Evolutionary conservation across 2,888 invertebrate genomes (phyloP), one percentile per base, ranked within the genome.

Genomic region (Panopea generosa): DNA sequence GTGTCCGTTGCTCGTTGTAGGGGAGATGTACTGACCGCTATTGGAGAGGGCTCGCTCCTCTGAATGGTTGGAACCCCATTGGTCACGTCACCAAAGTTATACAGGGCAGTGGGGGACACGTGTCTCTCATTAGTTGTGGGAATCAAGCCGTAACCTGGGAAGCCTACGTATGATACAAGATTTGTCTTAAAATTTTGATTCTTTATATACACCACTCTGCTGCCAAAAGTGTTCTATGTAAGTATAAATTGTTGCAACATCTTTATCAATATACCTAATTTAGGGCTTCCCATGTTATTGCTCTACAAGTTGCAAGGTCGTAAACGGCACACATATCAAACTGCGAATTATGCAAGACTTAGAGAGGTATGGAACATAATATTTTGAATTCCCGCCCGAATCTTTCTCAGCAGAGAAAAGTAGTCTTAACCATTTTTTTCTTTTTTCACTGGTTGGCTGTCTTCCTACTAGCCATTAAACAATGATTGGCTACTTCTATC

Each of bases 71-170:
- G 80, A 68, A 87, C 78, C 67, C 85, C 81, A n/a, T 80, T 78
- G 26, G 84, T 87, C 77, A 86, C 82, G 73, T 85, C 84, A 70
- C 83, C 82, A 74, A 85, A 83, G 77, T 91, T 89, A 66, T 90
- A 90, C 68, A 92, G 90, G 65, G 92, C 90, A 56, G 82, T 76
- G 47, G 91, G 90, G 65, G 94, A 93, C 84, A 93, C 91, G 77
- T 87, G 89, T 83, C 92, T 81, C 84, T 91, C 90, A 26, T 43
- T 45, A 90, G 95, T 93, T 94, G 95, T 94, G 72, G 85, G 78
- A 86, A 93, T 91, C 90, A 93, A 93, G 89, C 93, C 92, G 87
- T 92, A 93, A 89, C 93, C 93, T 87, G 93, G 93, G 90, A 93
- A 93, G 89, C 93, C 93, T 93, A 91, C 63, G 59, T 24, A 27